Evolutionary conservation across 2,888 invertebrate genomes (phyloP), one percentile per base, ranked within the genome.

Genomic region (Coenonympha arcania): DNA sequence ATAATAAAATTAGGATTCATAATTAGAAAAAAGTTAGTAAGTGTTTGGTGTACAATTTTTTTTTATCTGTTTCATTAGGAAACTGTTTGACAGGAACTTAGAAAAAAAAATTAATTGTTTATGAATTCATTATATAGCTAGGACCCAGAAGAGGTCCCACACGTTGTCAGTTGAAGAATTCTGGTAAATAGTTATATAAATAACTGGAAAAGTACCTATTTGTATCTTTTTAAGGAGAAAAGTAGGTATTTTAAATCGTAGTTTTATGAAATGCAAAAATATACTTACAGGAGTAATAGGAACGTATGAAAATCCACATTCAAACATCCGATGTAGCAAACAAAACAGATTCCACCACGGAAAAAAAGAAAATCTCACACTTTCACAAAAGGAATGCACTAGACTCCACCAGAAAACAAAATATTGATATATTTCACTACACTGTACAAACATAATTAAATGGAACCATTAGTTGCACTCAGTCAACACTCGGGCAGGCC

Each of bases 291-390:
- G 48, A 50, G 49, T 48, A 34, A 33, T 45, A 50, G 40, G 52
- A 49, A 49, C 52, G 50, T 22, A 37, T 36, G 37, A 37, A 42
- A 52, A 50, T 56, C 56, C 37, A 19, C 52, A 52, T 50, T 45
- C 52, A 50, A 3, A 30, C 20, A 43, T 51, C 49, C 31, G 50
- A 48, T 40, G 45, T 50, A 46, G 24, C 47, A 47, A 54, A 54
- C n/a, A n/a, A n/a, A n/a, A n/a, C 55, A 63, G 61, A 76, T 79
- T 79, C 76, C 76, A 68, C 66, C 73, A 81, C 73, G 76, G 79
- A 72, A 77, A 75, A 79, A 73, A 77, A 75, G 65, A 65, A 74
- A 73, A 76, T 67, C 31, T 72, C 69, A 72, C 73, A 80, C 81
- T 83, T 83, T 68, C 68, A 69, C 69, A 61, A 61, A 53, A 57